Percentiles rank a stretch among this genome's conserved stretches.
These are phyloP conservation scores for Polydesmus complanatus DNA, from an alignment of 2,888 invertebrate genomes.

Conservation along the genomic window DNA sequence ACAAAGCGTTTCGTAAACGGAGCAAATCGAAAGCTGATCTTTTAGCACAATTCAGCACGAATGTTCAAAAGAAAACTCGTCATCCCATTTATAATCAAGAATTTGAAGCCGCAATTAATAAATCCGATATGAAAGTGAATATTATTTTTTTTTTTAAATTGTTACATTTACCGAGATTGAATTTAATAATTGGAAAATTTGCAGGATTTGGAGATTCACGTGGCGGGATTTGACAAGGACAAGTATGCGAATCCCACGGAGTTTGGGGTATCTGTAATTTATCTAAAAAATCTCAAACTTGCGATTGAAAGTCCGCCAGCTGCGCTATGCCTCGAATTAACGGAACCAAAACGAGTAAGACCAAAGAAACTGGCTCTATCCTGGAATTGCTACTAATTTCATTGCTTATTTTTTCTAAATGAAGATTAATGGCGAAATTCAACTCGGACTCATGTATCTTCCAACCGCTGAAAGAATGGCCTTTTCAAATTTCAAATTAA, in stretches of 20 bases:
- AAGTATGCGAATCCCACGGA: constrained; percentile 13
- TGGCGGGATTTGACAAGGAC: constrained; percentile 12
- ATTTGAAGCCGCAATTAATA: constrained; percentile 1
- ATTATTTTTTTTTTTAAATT: background rate
- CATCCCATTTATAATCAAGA: constrained; percentile 10
- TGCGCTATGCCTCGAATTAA: constrained; percentile 3
- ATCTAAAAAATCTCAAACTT: constrained; percentile 8
- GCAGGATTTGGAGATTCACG: constrained; percentile 9
- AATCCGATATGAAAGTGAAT: constrained; percentile 9
- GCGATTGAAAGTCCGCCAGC: constrained; percentile 3
- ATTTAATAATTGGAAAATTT: background rate
- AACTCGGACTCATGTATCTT: constrained; percentile 14
- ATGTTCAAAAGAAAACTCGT: constrained; percentile 6
- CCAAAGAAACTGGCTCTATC: background rate
- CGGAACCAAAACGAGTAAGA: constrained; percentile 11
- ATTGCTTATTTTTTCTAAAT: background rate
- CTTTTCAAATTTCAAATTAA: constrained; percentile 10
- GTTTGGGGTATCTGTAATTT: constrained; percentile 7
- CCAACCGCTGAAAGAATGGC: constrained; percentile 14
- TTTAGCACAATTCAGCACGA: constrained; percentile 10
- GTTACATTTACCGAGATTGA: background rate
- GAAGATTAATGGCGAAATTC: constrained; percentile 13
- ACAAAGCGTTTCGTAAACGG: background rate
- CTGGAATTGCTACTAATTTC: background rate
- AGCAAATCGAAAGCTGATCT: constrained; percentile 6